These are phyloP conservation scores for Microctonus brassicae DNA, from an alignment of 2,888 invertebrate species.

Conservation along the genomic window DNA sequence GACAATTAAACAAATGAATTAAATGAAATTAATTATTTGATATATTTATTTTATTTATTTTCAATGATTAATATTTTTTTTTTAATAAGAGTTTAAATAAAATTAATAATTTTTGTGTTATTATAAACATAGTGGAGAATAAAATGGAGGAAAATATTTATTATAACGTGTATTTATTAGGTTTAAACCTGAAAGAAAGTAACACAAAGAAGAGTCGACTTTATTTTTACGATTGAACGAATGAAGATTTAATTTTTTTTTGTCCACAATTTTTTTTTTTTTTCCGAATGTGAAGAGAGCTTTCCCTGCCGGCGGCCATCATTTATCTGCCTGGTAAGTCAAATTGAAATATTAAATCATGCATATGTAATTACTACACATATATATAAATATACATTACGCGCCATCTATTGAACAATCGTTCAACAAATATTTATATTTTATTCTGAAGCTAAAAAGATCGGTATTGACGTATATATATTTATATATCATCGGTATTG, in stretches of 20 bases:
- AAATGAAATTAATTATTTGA: too few relatives aligned
- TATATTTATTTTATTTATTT: too few relatives aligned
- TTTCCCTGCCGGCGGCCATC: slow-evolving; percentile 8
- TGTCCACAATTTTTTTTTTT: too few relatives aligned
- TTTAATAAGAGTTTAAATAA: too few relatives aligned
- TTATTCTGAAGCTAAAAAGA: not conserved
- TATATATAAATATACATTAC: not conserved
- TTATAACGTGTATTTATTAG: too few relatives aligned
- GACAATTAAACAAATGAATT: too few relatives aligned
- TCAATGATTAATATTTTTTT: too few relatives aligned
- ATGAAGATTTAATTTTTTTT: not conserved
- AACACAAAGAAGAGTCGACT: not conserved
- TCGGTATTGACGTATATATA: not conserved
- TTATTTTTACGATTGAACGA: not conserved
- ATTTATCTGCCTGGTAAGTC: not conserved
- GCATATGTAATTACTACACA: not conserved
- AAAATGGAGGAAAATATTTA: too few relatives aligned
- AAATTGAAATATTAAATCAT: not conserved
- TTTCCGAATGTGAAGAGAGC: not conserved
- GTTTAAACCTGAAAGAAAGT: not conserved
- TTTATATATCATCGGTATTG: not conserved
- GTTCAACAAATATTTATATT: not conserved
- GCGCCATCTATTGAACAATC: not conserved
- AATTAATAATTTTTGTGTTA: too few relatives aligned
- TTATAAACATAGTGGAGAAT: too few relatives aligned